Evolutionary conservation across 2,888 invertebrate genomes (phyloP).

Genomic region (Ariolimax columbianus): DNA sequence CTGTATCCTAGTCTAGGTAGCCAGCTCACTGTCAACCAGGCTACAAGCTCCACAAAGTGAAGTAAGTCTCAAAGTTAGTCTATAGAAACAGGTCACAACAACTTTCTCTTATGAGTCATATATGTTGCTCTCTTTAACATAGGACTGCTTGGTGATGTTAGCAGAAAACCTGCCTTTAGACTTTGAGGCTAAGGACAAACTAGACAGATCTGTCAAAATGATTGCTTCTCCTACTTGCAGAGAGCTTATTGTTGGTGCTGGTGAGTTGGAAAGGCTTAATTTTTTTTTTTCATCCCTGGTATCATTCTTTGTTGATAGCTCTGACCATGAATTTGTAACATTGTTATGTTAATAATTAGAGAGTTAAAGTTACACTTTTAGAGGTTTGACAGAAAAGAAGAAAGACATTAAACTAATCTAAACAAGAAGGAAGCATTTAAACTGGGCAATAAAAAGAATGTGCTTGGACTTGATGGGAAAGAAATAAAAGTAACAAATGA

Average conservation of each 20-base stretch:
- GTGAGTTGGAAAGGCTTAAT: slow-evolving; percentile 49
- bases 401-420: no score
- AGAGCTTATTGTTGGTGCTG: slow-evolving; percentile 60
- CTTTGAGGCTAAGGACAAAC: slow-evolving; percentile 64
- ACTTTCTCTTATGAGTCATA: background rate
- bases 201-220: slow-evolving; percentile 67
- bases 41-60: no score
- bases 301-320: background rate
- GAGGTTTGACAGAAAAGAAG: no score
- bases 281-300: background rate
- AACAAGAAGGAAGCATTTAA: no score
- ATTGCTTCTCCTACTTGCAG: slow-evolving; percentile 68
- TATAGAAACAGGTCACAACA: background rate
- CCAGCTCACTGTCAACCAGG: no score
- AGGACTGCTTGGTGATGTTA: slow-evolving; percentile 73
- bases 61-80: no score
- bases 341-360: background rate
- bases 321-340: background rate
- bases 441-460: no score
- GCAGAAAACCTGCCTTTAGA: slow-evolving; percentile 65
- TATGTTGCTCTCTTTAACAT: slow-evolving; percentile 40
- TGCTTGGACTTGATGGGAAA: no score
- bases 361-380: no score
- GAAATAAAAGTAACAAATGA: no score
- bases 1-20: no score